Conservation (phyloP, 2,888 invertebrate genomes). For the Hemistola chrysoprasaria region DNA sequence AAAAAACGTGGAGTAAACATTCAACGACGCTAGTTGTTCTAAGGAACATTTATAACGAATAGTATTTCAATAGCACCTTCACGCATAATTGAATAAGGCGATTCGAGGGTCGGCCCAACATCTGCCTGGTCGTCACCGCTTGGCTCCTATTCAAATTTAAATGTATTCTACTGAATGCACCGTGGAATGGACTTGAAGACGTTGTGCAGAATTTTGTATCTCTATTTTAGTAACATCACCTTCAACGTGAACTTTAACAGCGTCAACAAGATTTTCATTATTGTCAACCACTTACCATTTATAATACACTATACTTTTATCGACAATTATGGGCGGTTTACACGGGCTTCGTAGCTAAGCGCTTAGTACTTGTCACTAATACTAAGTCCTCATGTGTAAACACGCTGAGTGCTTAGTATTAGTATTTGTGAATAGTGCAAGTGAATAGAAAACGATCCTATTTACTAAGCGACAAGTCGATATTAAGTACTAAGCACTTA, state of each 20-base stretch:
- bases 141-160: slow-evolving; percentile 69
- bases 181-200: slow-evolving; percentile 22
- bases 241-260: slow-evolving; percentile 16
- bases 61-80: slow-evolving; percentile 55
- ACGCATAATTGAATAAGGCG: slow-evolving; percentile 65
- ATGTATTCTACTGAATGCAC: slow-evolving; percentile 41
- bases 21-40: slow-evolving; percentile 38
- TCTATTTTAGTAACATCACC: slow-evolving; percentile 26
- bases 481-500: too few relatives aligned
- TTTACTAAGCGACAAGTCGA: too few relatives aligned
- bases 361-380: too few relatives aligned
- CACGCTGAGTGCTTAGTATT: too few relatives aligned
- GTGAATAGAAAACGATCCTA: too few relatives aligned
- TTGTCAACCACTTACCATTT: too few relatives aligned
- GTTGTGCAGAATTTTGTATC: slow-evolving; percentile 22
- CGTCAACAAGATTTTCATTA: slow-evolving; percentile 18
- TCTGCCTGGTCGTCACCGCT: slow-evolving; percentile 55
- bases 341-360: too few relatives aligned
- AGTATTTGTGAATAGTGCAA: too few relatives aligned
- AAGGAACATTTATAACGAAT: slow-evolving; percentile 31
- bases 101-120: slow-evolving; percentile 64
- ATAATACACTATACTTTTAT: too few relatives aligned
- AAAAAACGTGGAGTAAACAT: slow-evolving; percentile 9
- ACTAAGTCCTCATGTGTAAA: too few relatives aligned
- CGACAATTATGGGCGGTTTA: too few relatives aligned